These are phyloP conservation scores for Arbacia lixula DNA, from an alignment of 53 echinoderm and acorn worm species.

Conservation along the genomic window DNA sequence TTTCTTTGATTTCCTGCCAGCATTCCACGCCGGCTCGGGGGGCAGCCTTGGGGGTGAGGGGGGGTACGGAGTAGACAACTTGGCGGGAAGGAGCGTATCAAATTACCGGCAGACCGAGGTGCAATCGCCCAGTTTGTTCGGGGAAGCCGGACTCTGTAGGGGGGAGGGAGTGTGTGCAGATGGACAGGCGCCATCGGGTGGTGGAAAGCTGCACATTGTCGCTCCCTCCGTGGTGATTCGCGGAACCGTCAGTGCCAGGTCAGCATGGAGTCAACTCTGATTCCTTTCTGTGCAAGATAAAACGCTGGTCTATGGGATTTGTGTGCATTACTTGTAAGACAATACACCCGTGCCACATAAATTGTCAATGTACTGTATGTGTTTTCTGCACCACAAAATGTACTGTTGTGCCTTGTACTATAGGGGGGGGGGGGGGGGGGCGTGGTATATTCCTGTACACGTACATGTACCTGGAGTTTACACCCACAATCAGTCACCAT, in stretches of 20 bases:
- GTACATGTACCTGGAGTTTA: too few species aligned
- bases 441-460: too few species aligned
- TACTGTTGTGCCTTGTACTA: too few species aligned
- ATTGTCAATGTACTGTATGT: too few species aligned
- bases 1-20: background rate
- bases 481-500: too few species aligned
- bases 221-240: constrained; percentile 54
- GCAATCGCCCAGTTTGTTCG: constrained; percentile 55
- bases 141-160: constrained; percentile 76
- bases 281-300: too few species aligned
- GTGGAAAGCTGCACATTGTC: constrained; percentile 73
- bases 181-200: constrained; percentile 76
- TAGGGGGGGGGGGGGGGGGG: too few species aligned
- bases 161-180: constrained; percentile 35
- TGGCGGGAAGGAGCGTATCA: background rate
- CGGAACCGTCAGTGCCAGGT: constrained; percentile 85
- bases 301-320: too few species aligned
- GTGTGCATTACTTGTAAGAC: too few species aligned
- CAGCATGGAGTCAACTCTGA: background rate
- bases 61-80: constrained; percentile 55
- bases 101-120: constrained; percentile 33
- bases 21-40: constrained; percentile 56
- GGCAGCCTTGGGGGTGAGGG: constrained; percentile 84
- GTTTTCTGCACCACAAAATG: too few species aligned
- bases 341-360: too few species aligned